A percentile compares a stretch with the other conserved stretches of the same genome.
These are phyloP conservation scores for Philhelius pedissequus DNA, from an alignment of 2,888 invertebrate species.

Conservation along the genomic window DNA sequence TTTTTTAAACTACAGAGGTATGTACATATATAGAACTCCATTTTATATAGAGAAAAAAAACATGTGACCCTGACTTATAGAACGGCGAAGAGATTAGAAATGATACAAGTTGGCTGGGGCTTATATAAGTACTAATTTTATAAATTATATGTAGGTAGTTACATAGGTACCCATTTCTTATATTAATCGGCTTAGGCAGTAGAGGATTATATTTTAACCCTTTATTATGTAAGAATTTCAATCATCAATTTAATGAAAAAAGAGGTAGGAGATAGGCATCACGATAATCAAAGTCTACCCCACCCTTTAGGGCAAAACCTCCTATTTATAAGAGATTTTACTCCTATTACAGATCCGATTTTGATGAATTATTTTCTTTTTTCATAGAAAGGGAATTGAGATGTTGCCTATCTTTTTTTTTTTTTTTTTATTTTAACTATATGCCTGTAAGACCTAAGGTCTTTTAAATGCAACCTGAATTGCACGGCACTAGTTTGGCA, in stretches of 20 bases:
- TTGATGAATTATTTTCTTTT: too few relatives aligned
- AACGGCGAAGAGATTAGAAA: background rate
- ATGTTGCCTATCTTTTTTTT: too few relatives aligned
- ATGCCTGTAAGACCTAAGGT: too few relatives aligned
- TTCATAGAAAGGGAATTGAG: too few relatives aligned
- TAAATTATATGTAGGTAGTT: background rate
- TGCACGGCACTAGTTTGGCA: too few relatives aligned
- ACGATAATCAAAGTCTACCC: too few relatives aligned
- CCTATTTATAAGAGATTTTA: too few relatives aligned
- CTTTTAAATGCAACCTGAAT: too few relatives aligned
- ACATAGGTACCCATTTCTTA: too few relatives aligned
- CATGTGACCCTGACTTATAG: slow-evolving; percentile 23
- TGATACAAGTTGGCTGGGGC: background rate
- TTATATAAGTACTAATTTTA: background rate
- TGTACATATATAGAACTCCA: background rate
- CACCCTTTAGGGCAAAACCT: too few relatives aligned
- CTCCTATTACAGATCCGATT: too few relatives aligned
- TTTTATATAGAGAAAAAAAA: background rate
- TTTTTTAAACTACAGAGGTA: background rate
- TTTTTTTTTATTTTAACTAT: too few relatives aligned
- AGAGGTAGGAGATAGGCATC: background rate
- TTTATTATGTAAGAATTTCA: background rate
- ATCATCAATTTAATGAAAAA: background rate
- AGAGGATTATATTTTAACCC: background rate
- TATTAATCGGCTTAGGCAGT: background rate